Evolutionary conservation across 1,140 invertebrate genomes (phyloP), one percentile per base, ranked within the genome.

Genomic region (Theocolax elegans): DNA sequence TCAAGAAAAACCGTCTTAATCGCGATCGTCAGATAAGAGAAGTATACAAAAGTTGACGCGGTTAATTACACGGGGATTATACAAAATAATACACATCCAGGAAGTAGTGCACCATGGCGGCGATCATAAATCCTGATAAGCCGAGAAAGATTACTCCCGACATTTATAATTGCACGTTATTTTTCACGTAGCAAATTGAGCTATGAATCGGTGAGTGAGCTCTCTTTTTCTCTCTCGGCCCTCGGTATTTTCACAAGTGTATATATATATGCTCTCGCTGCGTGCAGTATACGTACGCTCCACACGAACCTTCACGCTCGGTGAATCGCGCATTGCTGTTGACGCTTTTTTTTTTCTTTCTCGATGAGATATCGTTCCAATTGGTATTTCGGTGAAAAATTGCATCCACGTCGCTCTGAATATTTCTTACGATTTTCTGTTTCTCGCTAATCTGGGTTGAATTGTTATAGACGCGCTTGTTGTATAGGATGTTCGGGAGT

Each of bases 151-250:
- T 65, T 49, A 48, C 13, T 4, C 29, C n/a, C 15, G 38, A 23
- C 17, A 35, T 10, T 7, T 35, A 48, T 67, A 58, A 67, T 67
- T 59, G 65, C 53, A 48, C 27, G 19, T 59, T 58, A 67, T 58
- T 58, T 58, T 58, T 56, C 38, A 31, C n/a, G 2, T 23, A 23
- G 23, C 23, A 54, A 44, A 56, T 56, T 54, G 31, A 66, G 40
- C 25, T 58, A 51, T 29, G 51, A 44, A 27, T 56, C 38, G 60
- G 2, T 2, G 2, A 3, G 7, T 23, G 46, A 29, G 25, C 2
- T 29, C 25, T n/a, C n/a, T n/a, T n/a, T n/a, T n/a, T n/a, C n/a
- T n/a, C 49, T 49, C 46, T 49, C 46, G 21, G 2, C 38, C 38
- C n/a, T n/a, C n/a, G n/a, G n/a, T n/a, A n/a, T n/a, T n/a, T n/a